phyloP scores from a whole-genome alignment of 1,140 invertebrate species.

The Geopemphigus sp. region DNA sequence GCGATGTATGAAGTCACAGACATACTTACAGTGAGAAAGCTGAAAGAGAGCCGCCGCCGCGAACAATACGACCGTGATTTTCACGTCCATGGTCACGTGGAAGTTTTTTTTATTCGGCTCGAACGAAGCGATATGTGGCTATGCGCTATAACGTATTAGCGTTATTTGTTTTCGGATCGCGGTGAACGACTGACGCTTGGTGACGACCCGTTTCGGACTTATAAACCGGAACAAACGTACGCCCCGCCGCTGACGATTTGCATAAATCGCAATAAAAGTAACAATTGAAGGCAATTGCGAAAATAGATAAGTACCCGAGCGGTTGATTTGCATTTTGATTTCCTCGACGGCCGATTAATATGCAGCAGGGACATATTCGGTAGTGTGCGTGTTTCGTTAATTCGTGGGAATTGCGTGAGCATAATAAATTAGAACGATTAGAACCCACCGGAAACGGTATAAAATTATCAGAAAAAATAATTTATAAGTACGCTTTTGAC shows the following conservation, averaged over 20 bases:
- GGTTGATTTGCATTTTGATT: background rate
- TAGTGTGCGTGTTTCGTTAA: no score
- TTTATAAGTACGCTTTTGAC: background rate
- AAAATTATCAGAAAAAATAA: background rate
- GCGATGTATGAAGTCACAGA: background rate
- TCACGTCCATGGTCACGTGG: background rate
- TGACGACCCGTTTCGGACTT: background rate
- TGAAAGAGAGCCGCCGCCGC: background rate
- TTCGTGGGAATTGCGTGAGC: background rate
- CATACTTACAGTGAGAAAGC: background rate
- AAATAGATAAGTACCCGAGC: background rate
- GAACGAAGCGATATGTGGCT: no score
- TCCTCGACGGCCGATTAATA: background rate
- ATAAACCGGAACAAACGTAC: background rate
- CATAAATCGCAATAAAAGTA: background rate
- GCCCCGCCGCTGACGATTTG: background rate
- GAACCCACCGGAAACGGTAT: slow-evolving; percentile 2
- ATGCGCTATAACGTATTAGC: no score
- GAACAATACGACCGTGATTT: background rate
- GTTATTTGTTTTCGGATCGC: background rate
- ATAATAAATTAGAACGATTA: slow-evolving; percentile 5
- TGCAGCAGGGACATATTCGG: no score
- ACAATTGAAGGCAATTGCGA: background rate
- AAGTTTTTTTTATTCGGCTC: background rate
- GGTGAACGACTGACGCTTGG: background rate